Conservation (phyloP, 1,140 invertebrate genomes). For the Nilaparvata lugens region DNA sequence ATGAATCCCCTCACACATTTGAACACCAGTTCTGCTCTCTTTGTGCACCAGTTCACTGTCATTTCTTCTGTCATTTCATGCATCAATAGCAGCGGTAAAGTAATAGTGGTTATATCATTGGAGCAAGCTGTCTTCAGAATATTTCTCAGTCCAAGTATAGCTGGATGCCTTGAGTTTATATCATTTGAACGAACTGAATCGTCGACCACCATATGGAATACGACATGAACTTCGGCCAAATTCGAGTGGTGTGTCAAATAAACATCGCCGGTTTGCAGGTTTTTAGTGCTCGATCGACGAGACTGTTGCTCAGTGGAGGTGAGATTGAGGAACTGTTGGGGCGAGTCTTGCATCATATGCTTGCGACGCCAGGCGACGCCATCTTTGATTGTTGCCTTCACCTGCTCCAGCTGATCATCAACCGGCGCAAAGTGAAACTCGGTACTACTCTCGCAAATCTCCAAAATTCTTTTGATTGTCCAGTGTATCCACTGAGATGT, state of each 20-base stretch:
- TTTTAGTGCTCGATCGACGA: conserved; percentile 34
- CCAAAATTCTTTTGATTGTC: conserved; percentile 55
- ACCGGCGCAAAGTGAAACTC: conserved; percentile 87
- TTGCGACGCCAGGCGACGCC: conserved; percentile 41
- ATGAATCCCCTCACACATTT: conserved; percentile 99
- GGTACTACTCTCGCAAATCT: conserved; percentile 53
- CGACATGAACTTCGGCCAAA: conserved; percentile 84
- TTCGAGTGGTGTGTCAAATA: conserved; percentile 94
- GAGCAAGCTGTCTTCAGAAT: conserved; percentile 89
- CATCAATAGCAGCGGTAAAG: conserved; percentile 82
- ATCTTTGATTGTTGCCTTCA: conserved; percentile 48
- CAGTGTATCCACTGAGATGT: conserved; percentile 54
- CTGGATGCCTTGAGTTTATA: conserved; percentile 91
- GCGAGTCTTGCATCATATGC: conserved; percentile 26
- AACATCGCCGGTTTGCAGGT: conserved; percentile 78
- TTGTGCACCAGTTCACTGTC: conserved; percentile 93
- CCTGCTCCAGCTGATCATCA: conserved; percentile 74
- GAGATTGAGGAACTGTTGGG: conserved; percentile 18
- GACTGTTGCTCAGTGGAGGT: conserved; percentile 29
- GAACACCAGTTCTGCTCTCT: conserved; percentile 90
- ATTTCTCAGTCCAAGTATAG: conserved; percentile 89
- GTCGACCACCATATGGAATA: conserved; percentile 89
- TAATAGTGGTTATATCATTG: conserved; percentile 87
- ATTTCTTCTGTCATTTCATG: conserved; percentile 96
- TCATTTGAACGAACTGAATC: conserved; percentile 64